Percentiles rank a stretch among this genome's conserved stretches.
Conservation (phyloP, 2,888 invertebrate genomes). For the Dione vanillae region DNA sequence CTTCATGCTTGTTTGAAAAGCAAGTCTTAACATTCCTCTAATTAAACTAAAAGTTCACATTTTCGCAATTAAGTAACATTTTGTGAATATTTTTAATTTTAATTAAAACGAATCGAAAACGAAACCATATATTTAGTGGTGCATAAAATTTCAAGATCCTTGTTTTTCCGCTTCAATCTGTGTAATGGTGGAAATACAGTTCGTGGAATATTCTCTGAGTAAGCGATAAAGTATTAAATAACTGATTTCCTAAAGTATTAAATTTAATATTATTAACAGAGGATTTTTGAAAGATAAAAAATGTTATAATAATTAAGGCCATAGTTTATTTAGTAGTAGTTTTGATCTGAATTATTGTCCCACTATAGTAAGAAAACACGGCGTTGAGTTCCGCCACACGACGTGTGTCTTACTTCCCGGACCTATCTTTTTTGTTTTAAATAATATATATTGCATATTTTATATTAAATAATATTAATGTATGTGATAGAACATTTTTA, state of each 20-base stretch:
- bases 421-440: too few species aligned
- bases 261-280: not conserved
- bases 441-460: too few species aligned
- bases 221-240: not conserved
- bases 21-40: not conserved
- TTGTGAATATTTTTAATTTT: conserved; percentile 33
- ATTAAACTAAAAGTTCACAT: conserved; percentile 1
- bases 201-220: conserved; percentile 50
- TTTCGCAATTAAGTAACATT: conserved; percentile 1
- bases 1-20: not conserved
- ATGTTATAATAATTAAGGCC: not conserved
- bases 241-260: not conserved
- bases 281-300: not conserved
- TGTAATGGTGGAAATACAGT: conserved; percentile 72
- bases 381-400: too few species aligned
- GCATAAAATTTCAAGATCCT: conserved; percentile 61
- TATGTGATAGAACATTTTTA: too few species aligned
- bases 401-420: too few species aligned
- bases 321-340: too few species aligned
- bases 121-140: conserved; percentile 46
- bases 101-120: conserved; percentile 42
- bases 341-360: not conserved
- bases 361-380: too few species aligned
- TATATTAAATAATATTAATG: too few species aligned
- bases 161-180: conserved; percentile 73